Conservation (phyloP, 2,797 vertebrate species). For the Naso thynnoides region DNA sequence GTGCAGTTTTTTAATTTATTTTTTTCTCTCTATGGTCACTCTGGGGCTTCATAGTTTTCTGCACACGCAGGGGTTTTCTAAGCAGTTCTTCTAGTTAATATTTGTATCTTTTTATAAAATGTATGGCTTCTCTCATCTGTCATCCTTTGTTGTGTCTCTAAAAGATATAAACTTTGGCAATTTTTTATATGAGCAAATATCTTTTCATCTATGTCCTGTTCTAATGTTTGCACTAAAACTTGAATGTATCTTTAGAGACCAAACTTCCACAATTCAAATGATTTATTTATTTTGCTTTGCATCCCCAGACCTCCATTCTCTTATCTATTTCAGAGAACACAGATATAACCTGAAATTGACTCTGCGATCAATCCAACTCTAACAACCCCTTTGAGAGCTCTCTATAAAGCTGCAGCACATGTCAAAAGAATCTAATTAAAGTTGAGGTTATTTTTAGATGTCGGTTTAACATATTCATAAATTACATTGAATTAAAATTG, state of each 20-base stretch:
- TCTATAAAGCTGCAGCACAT: constrained; percentile 20
- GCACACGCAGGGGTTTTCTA: too few species aligned
- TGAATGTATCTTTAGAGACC: neutral
- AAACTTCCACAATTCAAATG: constrained; percentile 8
- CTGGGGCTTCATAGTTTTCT: too few species aligned
- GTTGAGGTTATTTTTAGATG: constrained; percentile 14
- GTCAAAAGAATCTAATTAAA: constrained; percentile 26
- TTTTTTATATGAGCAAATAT: neutral
- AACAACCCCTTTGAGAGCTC: constrained; percentile 12
- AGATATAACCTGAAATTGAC: constrained; percentile 54
- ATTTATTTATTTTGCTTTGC: constrained; percentile 44
- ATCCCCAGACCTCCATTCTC: neutral
- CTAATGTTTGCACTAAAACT: neutral
- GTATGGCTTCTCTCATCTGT: neutral
- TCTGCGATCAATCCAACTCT: constrained; percentile 35
- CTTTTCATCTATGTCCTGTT: neutral
- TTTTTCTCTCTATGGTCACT: too few species aligned
- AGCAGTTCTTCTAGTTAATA: too few species aligned
- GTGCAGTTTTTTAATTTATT: too few species aligned
- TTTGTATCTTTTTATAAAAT: neutral
- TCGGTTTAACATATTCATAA: neutral
- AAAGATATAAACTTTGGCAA: neutral
- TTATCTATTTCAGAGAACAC: constrained; percentile 35
- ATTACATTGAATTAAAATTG: too few species aligned
- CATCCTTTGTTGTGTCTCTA: neutral